These are phyloP conservation scores for Ianthella basta DNA, from an alignment of 37 sponge, comb jelly and placozoan species.

Conservation along the genomic window DNA sequence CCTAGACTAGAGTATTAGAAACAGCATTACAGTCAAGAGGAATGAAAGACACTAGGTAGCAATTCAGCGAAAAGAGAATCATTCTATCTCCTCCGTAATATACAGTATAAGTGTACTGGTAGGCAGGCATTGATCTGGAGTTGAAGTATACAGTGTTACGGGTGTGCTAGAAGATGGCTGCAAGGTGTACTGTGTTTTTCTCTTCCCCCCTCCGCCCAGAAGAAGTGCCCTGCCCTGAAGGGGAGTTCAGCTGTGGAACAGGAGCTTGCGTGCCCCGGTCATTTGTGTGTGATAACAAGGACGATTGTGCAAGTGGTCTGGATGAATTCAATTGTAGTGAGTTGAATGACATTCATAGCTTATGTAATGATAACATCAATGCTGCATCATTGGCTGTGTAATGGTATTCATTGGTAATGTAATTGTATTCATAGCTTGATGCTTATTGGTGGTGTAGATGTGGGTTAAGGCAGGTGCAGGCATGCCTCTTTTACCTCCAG, in stretches of 20 bases:
- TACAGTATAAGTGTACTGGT: no score
- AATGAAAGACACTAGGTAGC: no score
- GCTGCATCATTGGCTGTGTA: no score
- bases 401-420: background rate
- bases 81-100: no score
- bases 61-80: no score
- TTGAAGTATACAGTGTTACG: no score
- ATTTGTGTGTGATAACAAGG: constrained; percentile 47
- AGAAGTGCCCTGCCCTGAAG: constrained; percentile 14
- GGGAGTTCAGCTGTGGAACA: constrained; percentile 47
- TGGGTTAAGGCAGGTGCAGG: background rate
- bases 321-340: constrained; percentile 73
- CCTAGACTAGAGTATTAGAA: no score
- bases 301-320: constrained; percentile 51
- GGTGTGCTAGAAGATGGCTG: no score
- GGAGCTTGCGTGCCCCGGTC: constrained; percentile 38
- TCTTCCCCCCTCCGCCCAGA: background rate
- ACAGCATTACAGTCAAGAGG: no score
- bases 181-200: no score
- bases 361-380: background rate
- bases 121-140: no score
- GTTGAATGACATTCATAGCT: constrained; percentile 2
- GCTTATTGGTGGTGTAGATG: background rate
- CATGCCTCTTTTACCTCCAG: background rate
- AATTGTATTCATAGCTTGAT: background rate